Evolutionary conservation across 23 tunicate species (phyloP), one percentile per base, ranked within the genome.

Genomic region (Halocynthia roretzi): DNA sequence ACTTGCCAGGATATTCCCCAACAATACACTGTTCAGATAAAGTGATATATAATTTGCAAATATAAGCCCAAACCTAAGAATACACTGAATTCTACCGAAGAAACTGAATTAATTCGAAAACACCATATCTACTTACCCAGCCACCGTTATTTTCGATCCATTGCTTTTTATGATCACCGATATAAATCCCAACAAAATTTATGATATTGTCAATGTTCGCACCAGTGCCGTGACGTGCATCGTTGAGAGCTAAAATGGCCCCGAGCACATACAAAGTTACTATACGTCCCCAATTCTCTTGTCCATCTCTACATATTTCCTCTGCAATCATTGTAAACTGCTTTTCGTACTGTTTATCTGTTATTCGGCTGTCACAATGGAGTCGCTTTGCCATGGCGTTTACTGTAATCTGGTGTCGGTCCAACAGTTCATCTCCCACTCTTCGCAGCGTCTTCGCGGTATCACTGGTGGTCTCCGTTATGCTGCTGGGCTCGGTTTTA

Each of bases 331-430:
- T 74, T 53, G 22, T 15, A 54, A 74, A 74, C 56, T 54, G 31
- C 9, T 64, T 52, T 53, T 74, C 60, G 68, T 52, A 53, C 21
- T 54, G 31, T 74, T 40, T 40, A 74, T 74, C 56, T 8, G 9
- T 56, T 74, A 21, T 12, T 8, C 31, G 50, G 9, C 56, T 48
- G 56, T 64, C 56, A 54, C 56, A 74, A 10, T 54, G 78, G 10
- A 74, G 78, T n/a, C 78, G 62, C 40, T 74, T 74, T 54, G 78
- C 55, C 61, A 74, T 56, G n/a, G 78, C 78, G 56, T 74, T 74
- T 8, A 74, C 78, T 2, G 56, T 64, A 74, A 64, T 74, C 31
- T 74, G 78, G 21, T 74, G 78, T 52, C 78, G 67, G 6, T 74
- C 78, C 6, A 74, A 22, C 60, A 74, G 14, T 54, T 74, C 78